phyloP scores from a whole-genome alignment of 2,113 vertebrate species.

The Oreochromis aureus region DNA sequence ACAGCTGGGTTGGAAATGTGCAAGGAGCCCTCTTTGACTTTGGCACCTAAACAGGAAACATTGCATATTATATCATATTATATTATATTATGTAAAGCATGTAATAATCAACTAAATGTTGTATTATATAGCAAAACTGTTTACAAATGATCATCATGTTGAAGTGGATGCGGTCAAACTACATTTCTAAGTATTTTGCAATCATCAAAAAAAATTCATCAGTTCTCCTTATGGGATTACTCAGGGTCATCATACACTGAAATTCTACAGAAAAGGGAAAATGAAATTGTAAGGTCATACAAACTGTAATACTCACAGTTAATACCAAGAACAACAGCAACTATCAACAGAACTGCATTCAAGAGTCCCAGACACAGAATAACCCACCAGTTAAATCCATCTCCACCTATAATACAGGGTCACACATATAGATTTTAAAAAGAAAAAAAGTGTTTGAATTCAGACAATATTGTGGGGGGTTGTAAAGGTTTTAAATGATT shows the following conservation, averaged over 20 bases:
- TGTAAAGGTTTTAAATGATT: background rate
- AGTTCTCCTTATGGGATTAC: background rate
- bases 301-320: constrained; percentile 35
- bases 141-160: background rate
- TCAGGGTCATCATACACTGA: background rate
- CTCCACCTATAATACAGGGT: background rate
- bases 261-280: no score
- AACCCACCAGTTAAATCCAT: background rate
- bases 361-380: constrained; percentile 32
- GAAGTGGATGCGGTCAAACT: background rate
- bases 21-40: background rate
- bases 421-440: background rate
- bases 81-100: no score
- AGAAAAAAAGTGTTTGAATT: background rate
- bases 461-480: no score
- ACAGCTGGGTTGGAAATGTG: background rate
- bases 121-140: no score
- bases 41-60: constrained; percentile 3
- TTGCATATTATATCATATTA: no score
- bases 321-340: constrained; percentile 25
- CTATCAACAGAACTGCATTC: background rate
- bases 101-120: no score
- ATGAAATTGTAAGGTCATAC: no score
- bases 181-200: no score
- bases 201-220: background rate